phyloP scores from a whole-genome alignment of 2,797 vertebrate species.

The Gobio occitaniae region DNA sequence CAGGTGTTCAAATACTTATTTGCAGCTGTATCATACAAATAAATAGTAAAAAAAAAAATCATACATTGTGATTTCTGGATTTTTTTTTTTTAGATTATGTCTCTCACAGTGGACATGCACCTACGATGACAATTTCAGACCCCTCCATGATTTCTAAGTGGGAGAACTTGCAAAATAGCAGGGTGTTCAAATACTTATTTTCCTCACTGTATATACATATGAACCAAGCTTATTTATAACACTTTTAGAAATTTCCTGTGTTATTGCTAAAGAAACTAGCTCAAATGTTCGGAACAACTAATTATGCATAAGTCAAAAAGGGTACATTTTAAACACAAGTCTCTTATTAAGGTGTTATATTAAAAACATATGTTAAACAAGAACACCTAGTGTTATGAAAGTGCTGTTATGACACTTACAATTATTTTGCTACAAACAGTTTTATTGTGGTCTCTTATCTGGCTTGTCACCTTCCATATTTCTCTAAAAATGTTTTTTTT shows the following conservation, averaged over 20 bases:
- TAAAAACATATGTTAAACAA: not conserved
- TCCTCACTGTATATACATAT: no score
- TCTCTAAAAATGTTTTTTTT: slow-evolving; percentile 18
- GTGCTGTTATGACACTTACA: not conserved
- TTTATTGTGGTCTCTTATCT: not conserved
- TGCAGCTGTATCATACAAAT: no score
- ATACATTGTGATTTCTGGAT: no score
- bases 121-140: no score
- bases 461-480: not conserved
- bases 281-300: not conserved
- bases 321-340: not conserved
- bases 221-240: not conserved
- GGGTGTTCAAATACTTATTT: no score
- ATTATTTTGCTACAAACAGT: not conserved
- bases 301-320: not conserved
- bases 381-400: not conserved
- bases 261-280: not conserved
- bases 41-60: no score
- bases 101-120: no score
- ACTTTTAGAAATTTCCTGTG: not conserved
- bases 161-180: no score
- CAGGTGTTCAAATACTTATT: no score
- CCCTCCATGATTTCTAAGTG: no score
- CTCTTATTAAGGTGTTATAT: not conserved
- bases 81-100: no score